A percentile compares a stretch with the other conserved stretches of the same genome.
These are phyloP conservation scores for Stegophylla sp. DNA, from an alignment of 2,888 invertebrate species.

Conservation along the genomic window DNA sequence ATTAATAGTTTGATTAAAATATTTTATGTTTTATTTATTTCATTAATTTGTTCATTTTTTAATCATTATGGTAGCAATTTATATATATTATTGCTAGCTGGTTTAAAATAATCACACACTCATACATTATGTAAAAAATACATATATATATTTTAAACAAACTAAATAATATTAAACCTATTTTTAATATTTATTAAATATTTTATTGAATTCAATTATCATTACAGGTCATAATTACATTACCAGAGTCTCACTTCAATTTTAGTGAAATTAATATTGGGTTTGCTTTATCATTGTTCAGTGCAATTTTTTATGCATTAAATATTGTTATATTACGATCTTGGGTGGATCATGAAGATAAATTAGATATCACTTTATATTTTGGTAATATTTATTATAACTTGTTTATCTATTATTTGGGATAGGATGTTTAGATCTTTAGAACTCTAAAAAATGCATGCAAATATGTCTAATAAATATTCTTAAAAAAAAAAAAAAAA, in stretches of 20 bases:
- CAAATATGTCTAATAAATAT: too few species aligned
- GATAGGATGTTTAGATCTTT: too few species aligned
- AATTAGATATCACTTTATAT: slow-evolving; percentile 92
- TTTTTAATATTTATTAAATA: not conserved
- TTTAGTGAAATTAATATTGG: slow-evolving; percentile 64
- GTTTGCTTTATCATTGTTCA: slow-evolving; percentile 65
- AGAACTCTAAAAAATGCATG: too few species aligned
- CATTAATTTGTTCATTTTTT: not conserved
- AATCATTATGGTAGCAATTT: not conserved
- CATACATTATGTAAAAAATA: not conserved
- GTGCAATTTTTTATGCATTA: slow-evolving; percentile 87
- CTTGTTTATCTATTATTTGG: slow-evolving; percentile 6
- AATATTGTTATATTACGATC: slow-evolving; percentile 84
- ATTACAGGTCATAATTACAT: slow-evolving; percentile 45
- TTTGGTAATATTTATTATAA: slow-evolving; percentile 73
- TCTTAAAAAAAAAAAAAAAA: too few species aligned
- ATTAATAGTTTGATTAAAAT: slow-evolving; percentile 30
- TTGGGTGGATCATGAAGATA: slow-evolving; percentile 89
- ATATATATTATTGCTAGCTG: not conserved
- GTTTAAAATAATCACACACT: not conserved
- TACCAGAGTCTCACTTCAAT: slow-evolving; percentile 46
- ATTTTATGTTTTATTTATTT: not conserved
- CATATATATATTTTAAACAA: slow-evolving; percentile 20
- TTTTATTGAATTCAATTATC: not conserved
- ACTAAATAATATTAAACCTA: not conserved